Conservation (phyloP, 1,140 invertebrate species). For the Mesaphorura yosii region DNA sequence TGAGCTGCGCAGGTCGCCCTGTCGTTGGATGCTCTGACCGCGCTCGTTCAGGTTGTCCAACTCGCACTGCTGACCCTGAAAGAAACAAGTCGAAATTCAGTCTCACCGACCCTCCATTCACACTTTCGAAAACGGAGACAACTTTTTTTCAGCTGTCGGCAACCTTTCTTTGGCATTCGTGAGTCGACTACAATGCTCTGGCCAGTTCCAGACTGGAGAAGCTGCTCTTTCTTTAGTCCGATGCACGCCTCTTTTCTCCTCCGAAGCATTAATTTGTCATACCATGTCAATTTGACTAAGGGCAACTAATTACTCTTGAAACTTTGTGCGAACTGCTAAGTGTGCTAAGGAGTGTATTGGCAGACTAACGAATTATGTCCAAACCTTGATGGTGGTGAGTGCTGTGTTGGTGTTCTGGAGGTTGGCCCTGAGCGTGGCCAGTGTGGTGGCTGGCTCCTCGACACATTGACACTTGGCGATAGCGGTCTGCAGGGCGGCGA, state of each 20-base stretch:
- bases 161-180: too few species aligned
- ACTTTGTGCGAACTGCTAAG: background rate
- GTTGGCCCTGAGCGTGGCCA: constrained; percentile 64
- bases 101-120: too few species aligned
- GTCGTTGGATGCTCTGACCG: constrained; percentile 48
- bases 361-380: background rate
- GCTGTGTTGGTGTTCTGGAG: constrained; percentile 66
- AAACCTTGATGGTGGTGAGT: constrained; percentile 64
- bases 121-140: too few species aligned
- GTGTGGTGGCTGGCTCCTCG: constrained; percentile 60
- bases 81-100: constrained; percentile 13
- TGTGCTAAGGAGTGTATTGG: background rate
- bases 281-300: background rate
- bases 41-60: constrained; percentile 54
- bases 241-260: background rate
- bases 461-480: constrained; percentile 57
- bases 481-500: constrained; percentile 60
- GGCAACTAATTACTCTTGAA: background rate
- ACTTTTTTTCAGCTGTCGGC: too few species aligned
- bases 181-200: too few species aligned
- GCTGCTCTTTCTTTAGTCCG: too few species aligned
- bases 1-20: constrained; percentile 51
- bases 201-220: too few species aligned
- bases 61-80: constrained; percentile 48
- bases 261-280: background rate